Evolutionary conservation across 2,797 vertebrate species (phyloP), one percentile per base, ranked within the genome.

Genomic region (Mus minutoides): DNA sequence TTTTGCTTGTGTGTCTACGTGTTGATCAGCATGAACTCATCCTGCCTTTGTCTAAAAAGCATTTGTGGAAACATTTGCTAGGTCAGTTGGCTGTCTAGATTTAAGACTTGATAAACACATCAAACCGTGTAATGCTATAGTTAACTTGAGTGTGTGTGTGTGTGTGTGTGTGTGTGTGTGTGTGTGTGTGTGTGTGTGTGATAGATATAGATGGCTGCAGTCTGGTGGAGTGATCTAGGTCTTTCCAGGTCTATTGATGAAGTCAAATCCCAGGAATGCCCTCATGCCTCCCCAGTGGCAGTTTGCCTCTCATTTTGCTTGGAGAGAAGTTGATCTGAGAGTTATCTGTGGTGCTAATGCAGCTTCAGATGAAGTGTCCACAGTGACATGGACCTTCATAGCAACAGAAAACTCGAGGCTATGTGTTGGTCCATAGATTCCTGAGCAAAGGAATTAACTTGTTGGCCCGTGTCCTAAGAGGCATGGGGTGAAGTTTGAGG

Each of bases 21-120:
- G 64, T 62, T 24, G 3, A 26, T 89, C 64, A 31, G 21, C 40
- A 54, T 22, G 52, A 75, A 6, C 21, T 67, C 16, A 37, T 91
- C 29, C 78, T 79, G 31, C 9, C 79, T 85, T 82, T 34, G 26
- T 75, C 54, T 75, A 64, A 56, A 90, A 94, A 52, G 83, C 26
- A 43, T 75, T 80, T 37, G 17, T 75, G 34, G 58, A 56, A 76
- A 76, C 7, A 54, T n/a, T 67, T 88, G 7, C 62, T 80, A 85
- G 73, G 37, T 88, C 19, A 40, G 43, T 6, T 14, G 62, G 37
- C 77, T 46, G 1, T 92, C 26, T 88, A 46, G 77, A 90, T 83
- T 83, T 94, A 83, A 73, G 77, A 90, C 46, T 94, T 14, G 31
- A 60, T 73, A 94, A 92, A 92, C 40, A 64, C 43, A 54, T 67